phyloP scores from a whole-genome alignment of 2,797 vertebrate species.

The Macropodus opercularis region DNA sequence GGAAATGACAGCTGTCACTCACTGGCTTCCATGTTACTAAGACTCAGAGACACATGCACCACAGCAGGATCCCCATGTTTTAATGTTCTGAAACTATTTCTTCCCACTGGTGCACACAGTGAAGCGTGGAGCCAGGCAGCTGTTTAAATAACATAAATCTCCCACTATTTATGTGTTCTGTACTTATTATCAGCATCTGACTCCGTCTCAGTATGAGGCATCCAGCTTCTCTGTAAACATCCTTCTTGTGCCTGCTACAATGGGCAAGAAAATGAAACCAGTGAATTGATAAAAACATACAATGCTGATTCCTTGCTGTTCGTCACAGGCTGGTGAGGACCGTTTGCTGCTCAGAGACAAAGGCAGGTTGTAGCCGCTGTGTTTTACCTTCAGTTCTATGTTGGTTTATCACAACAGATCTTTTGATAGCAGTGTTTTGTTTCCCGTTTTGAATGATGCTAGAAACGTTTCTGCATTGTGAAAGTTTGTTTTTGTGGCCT shows the following conservation, averaged over 20 bases:
- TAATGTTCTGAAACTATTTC: not conserved
- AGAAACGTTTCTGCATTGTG: too few species aligned
- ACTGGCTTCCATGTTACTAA: too few species aligned
- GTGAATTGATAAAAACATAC: not conserved
- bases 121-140: not conserved
- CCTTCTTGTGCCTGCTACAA: not conserved
- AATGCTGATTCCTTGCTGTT: not conserved
- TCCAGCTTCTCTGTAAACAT: not conserved
- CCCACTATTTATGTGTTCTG: not conserved
- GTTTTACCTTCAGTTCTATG: too few species aligned
- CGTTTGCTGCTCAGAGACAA: not conserved
- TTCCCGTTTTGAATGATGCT: too few species aligned
- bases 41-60: not conserved
- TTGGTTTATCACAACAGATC: too few species aligned
- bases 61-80: not conserved
- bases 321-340: not conserved
- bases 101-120: not conserved
- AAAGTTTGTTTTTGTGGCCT: too few species aligned
- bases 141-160: not conserved
- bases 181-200: not conserved
- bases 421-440: too few species aligned
- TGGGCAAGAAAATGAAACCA: not conserved
- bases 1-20: constrained; percentile 3
- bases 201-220: not conserved
- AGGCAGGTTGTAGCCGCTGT: too few species aligned